phyloP scores from a whole-genome alignment of 2,888 invertebrate genomes.

The Ypsolopha sequella region DNA sequence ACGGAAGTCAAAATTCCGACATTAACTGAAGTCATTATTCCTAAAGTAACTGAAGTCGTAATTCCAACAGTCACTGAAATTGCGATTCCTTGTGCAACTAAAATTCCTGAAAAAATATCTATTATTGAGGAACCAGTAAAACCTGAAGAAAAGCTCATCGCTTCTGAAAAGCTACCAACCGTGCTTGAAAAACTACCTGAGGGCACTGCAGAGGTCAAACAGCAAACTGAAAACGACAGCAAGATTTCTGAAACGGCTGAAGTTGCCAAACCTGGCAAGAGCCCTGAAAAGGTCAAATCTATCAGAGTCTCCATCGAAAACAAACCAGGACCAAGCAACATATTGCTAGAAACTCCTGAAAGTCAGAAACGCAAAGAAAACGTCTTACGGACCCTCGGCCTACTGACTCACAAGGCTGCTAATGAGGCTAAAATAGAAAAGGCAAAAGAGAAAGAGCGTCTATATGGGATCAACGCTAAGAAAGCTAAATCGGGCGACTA shows the following conservation, averaged over 20 bases:
- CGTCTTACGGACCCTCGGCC: slow-evolving; percentile 79
- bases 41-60: neutral
- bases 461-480: slow-evolving; percentile 35
- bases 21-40: too few species aligned
- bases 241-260: slow-evolving; percentile 10
- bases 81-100: slow-evolving; percentile 1
- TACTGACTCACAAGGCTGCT: slow-evolving; percentile 81
- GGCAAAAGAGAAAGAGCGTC: slow-evolving; percentile 59
- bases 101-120: slow-evolving; percentile 9
- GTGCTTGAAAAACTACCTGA: neutral
- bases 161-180: neutral
- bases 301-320: slow-evolving; percentile 37
- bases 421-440: slow-evolving; percentile 75
- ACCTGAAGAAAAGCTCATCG: slow-evolving; percentile 7
- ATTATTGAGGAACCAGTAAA: neutral
- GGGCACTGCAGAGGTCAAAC: slow-evolving; percentile 11
- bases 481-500: slow-evolving; percentile 61
- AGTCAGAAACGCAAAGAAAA: slow-evolving; percentile 78
- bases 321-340: slow-evolving; percentile 47
- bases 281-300: slow-evolving; percentile 29
- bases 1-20: too few species aligned
- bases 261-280: slow-evolving; percentile 18
- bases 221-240: slow-evolving; percentile 7
- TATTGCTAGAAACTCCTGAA: slow-evolving; percentile 69
- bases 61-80: neutral